phyloP scores from a whole-genome alignment of 2,113 vertebrate species.

The Alouatta palliata region DNA sequence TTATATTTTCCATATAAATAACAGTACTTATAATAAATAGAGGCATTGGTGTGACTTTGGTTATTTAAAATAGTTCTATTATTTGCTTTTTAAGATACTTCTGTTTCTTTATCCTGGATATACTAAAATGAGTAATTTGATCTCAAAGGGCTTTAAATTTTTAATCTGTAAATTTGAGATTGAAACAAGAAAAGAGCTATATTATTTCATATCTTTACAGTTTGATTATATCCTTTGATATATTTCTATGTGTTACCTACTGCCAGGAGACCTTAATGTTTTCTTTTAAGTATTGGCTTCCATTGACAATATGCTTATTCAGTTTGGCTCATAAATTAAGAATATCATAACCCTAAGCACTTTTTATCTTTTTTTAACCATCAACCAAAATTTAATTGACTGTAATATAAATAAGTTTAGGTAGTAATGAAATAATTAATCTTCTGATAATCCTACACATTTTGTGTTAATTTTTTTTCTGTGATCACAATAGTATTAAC shows the following conservation, averaged over 20 bases:
- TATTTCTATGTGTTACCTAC: neutral
- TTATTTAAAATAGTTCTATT: neutral
- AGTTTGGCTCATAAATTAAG: neutral
- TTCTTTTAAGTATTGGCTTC: neutral
- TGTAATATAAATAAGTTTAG: neutral
- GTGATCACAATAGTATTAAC: neutral
- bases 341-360: neutral
- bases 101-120: neutral
- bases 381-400: neutral
- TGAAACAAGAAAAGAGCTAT: neutral
- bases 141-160: neutral
- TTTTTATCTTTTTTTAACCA: too few species aligned
- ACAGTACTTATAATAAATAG: neutral
- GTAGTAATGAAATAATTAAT: neutral
- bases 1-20: neutral
- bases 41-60: neutral
- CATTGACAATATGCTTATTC: neutral
- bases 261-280: neutral
- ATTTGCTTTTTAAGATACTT: neutral
- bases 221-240: neutral
- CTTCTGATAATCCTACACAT: neutral
- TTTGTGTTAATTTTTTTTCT: neutral
- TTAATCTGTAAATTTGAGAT: neutral
- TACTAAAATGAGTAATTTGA: neutral
- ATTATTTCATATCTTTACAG: neutral